Base-by-base conservation (phyloP, 1,140 invertebrate species). In the Cephus cinctus region DNA sequence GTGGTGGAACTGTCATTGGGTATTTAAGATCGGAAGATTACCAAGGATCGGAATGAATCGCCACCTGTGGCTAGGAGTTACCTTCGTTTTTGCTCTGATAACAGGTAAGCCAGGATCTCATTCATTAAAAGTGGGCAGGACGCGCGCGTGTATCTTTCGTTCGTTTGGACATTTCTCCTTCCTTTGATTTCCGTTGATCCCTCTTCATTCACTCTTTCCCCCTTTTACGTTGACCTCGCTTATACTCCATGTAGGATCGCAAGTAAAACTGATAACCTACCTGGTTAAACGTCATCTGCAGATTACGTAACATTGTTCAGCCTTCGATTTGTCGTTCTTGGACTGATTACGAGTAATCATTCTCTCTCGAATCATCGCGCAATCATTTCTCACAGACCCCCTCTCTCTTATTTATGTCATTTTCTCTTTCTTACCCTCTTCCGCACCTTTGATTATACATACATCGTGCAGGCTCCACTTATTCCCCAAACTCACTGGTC, bases 31-130 rank as follows among this genome's bases (percentile, higher is more conserved):
- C 27, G 11, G 27, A 32, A 32, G 21, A 27, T 32, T 21, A 2
- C 20, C 39, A 21, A 19, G 18, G 39, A 43, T 45, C 48, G 42
- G 47, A 54, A 69, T 69, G 66, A 44, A 48, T 53, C 52, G 50
- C 47, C 50, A 64, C 59, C 61, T 65, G 56, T 69, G 65, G 66
- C 56, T 65, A 58, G 49, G 43, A 35, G 48, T 60, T 27, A 41
- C 43, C 21, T 35, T 67, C 41, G 45, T 47, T 21, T 52, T 63
- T 36, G 34, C 61, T 31, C 32, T 43, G 35, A 47, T 67, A 35
- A 45, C 59, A 58, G 61, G 66, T 69, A 63, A 69, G 65, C 16
- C 27, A 16, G 36, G 6, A 18, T 5, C 36, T 1, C 18, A 9
- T 18, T 8, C 3, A 14, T 11, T 2, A 27, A 6, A 8, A 6